These are phyloP conservation scores for Pterobdella sp. DNA, from an alignment of 2,888 invertebrate species.

Conservation along the genomic window DNA sequence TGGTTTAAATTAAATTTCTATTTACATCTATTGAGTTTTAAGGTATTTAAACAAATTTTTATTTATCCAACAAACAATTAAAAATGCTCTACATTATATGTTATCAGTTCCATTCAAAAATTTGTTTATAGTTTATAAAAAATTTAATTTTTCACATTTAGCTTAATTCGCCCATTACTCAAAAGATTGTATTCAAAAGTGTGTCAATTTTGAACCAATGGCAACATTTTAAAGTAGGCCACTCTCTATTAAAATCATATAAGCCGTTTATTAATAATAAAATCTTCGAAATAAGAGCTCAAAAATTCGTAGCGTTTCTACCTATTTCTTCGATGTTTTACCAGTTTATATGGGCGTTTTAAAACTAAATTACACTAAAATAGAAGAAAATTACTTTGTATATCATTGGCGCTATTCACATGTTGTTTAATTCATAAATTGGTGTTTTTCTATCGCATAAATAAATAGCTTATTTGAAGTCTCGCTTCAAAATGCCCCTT, in stretches of 20 bases:
- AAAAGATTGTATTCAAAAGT: not conserved
- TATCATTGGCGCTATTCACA: slow-evolving; percentile 25
- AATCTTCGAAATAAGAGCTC: slow-evolving; percentile 7
- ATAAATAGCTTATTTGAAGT: not conserved
- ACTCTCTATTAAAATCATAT: slow-evolving; percentile 13
- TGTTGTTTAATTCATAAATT: slow-evolving; percentile 22
- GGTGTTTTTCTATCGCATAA: slow-evolving; percentile 11
- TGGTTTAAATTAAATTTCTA: no score
- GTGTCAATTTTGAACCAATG: not conserved
- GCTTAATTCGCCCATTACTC: slow-evolving; percentile 10
- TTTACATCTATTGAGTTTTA: no score
- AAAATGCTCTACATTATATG: no score
- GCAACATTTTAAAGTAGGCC: slow-evolving; percentile 9
- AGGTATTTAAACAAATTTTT: no score
- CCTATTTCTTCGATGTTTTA: slow-evolving; percentile 1
- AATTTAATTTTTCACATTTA: no score
- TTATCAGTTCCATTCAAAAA: no score
- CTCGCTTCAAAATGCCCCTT: slow-evolving; percentile 12
- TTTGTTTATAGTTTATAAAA: no score
- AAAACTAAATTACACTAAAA: not conserved
- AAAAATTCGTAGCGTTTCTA: not conserved
- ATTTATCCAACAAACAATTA: no score
- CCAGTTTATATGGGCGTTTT: not conserved
- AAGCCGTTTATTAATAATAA: slow-evolving; percentile 15
- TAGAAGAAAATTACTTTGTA: slow-evolving; percentile 1